Base-by-base conservation (phyloP, 2,113 vertebrate genomes). In the Holacanthus passer region DNA sequence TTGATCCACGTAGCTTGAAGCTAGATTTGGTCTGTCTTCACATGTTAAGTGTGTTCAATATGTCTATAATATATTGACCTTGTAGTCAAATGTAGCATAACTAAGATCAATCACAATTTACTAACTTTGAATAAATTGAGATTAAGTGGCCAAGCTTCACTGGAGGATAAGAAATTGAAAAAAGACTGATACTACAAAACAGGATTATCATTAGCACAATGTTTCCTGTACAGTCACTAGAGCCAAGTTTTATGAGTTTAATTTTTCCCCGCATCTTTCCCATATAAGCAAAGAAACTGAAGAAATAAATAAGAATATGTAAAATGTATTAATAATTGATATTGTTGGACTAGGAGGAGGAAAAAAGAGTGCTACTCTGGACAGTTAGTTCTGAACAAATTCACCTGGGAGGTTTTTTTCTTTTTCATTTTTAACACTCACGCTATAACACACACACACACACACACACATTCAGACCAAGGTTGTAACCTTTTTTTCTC, bases 301-400 rank as follows among this genome's bases (percentile, higher is more conserved):
- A 24, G 3, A n/a, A 35, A 62, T 7, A 7, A 35, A 22, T 35
- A 32, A 10, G 41, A 68, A 69, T 29, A 50, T 78, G 29, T 39
- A 29, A 37, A 39, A 50, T 59, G 10, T 11, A 67, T 67, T 11
- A 22, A 68, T 68, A 77, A 59, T 29, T 20, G 64, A 68, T 77
- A 52, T 5, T 5, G 20, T n/a, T 65, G 35, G 48, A 56, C 19
- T n/a, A 19, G 9, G 19, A 47, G 9, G 13, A 58, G 37, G 10
- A n/a, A n/a, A n/a, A n/a, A n/a, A n/a, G n/a, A 17, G 62, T 66
- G 4, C 32, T 69, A 22, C 48, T 39, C 14, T n/a, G 50, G 32
- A 39, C 45, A 27, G 53, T 56, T 56, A n/a, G 19, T 24, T 24
- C 12, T 4, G 9, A 16, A 64, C 37, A 45, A 20, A 32, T n/a